These are phyloP conservation scores for Drosophila grimshawi DNA, from an alignment of 1,140 invertebrate genomes.

Conservation along the genomic window DNA sequence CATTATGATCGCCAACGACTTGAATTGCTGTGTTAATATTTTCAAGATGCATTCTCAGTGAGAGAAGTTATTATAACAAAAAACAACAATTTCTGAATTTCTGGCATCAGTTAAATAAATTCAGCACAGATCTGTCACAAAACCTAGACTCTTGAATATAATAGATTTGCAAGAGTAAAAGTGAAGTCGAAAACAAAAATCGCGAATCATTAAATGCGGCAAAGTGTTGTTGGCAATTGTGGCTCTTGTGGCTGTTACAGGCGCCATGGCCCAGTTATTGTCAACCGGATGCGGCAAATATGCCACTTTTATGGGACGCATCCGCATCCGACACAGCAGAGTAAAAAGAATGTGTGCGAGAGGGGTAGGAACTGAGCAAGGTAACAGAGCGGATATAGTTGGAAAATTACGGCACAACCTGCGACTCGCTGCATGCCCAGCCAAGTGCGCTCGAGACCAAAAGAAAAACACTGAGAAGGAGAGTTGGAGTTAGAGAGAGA, in stretches of 20 bases:
- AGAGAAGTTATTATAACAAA: no score
- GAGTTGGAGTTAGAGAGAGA: neutral
- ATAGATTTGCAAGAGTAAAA: conserved; percentile 1
- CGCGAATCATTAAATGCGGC: conserved; percentile 38
- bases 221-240: conserved; percentile 12
- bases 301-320: conserved; percentile 73
- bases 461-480: neutral
- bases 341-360: neutral
- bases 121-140: no score
- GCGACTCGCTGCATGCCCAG: conserved; percentile 35
- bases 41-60: no score
- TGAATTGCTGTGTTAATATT: no score
- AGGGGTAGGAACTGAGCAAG: conserved; percentile 26
- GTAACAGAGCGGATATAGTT: conserved; percentile 73
- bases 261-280: conserved; percentile 59
- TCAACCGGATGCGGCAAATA: conserved; percentile 79
- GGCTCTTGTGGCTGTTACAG: conserved; percentile 1
- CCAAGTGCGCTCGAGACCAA: neutral
- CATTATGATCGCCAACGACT: no score
- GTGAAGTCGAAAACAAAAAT: conserved; percentile 38
- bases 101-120: no score
- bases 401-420: conserved; percentile 74
- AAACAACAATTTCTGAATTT: no score
- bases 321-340: conserved; percentile 59
- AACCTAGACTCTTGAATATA: no score